Conservation (phyloP, 53 echinoderm and acorn worm species). For the Echinarachnius parma region DNA sequence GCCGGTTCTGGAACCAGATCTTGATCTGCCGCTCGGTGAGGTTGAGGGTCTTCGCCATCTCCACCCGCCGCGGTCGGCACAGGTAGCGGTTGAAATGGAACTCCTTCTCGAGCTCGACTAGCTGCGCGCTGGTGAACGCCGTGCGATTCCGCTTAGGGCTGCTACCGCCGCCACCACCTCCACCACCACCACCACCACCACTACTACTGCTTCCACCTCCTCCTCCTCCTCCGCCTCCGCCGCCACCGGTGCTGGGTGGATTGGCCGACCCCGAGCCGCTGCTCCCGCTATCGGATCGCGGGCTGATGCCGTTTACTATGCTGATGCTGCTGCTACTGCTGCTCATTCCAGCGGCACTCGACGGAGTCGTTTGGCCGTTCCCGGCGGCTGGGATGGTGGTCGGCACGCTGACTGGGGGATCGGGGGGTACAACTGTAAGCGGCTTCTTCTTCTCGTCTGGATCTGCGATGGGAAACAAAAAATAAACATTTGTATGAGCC, state of each 20-base stretch:
- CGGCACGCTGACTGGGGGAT: slow-evolving; percentile 19
- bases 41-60: slow-evolving; percentile 76
- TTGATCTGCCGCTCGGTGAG: slow-evolving; percentile 88
- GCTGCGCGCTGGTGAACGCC: slow-evolving; percentile 87
- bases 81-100: slow-evolving; percentile 95
- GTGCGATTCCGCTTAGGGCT: slow-evolving; percentile 77
- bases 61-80: slow-evolving; percentile 69
- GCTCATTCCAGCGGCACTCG: too few relatives aligned
- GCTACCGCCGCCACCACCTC: slow-evolving; percentile 35
- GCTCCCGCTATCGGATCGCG: slow-evolving; percentile 13
- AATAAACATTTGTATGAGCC: too few relatives aligned
- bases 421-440: background rate
- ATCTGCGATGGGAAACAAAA: too few relatives aligned
- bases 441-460: slow-evolving; percentile 40
- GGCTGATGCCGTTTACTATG: slow-evolving; percentile 7
- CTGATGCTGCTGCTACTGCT: too few relatives aligned
- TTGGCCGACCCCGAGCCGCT: too few relatives aligned
- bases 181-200: background rate
- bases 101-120: slow-evolving; percentile 89
- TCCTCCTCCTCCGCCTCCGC: too few relatives aligned
- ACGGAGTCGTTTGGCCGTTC: background rate
- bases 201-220: too few relatives aligned
- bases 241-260: too few relatives aligned
- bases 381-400: slow-evolving; percentile 15
- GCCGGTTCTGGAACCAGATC: slow-evolving; percentile 92